These are phyloP conservation scores for Sebastes trivittatus DNA, from an alignment of 2,797 vertebrate genomes.

Conservation along the genomic window DNA sequence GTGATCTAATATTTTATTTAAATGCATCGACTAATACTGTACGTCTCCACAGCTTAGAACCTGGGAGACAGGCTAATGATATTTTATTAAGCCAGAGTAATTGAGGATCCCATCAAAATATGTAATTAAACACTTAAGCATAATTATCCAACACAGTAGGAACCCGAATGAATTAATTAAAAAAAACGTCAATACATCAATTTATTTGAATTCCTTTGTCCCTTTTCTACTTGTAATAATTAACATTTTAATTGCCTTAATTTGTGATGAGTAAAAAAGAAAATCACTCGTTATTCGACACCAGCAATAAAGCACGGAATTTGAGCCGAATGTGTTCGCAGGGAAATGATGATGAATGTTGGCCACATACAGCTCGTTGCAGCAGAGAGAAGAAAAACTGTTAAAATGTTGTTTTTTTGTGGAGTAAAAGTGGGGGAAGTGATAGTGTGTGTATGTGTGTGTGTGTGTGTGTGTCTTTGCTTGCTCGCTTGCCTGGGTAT, in stretches of 20 bases:
- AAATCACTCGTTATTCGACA: conserved; percentile 72
- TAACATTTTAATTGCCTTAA: conserved; percentile 85
- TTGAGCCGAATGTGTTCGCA: conserved; percentile 38
- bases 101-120: conserved; percentile 96
- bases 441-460: conserved; percentile 3
- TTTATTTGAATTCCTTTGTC: conserved; percentile 90
- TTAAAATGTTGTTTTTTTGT: conserved; percentile 12
- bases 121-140: conserved; percentile 96
- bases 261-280: conserved; percentile 77
- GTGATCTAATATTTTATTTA: conserved; percentile 85
- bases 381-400: conserved; percentile 33
- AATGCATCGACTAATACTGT: conserved; percentile 80
- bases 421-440: conserved; percentile 26
- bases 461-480: conserved; percentile 27
- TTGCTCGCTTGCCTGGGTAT: conserved; percentile 57
- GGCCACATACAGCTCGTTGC: conserved; percentile 26
- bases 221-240: conserved; percentile 83
- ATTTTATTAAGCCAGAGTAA: conserved; percentile 93
- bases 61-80: conserved; percentile 89
- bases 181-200: conserved; percentile 90
- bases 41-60: conserved; percentile 87
- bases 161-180: conserved; percentile 93
- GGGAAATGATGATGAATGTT: conserved; percentile 59
- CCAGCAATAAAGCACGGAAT: conserved; percentile 61
- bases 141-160: conserved; percentile 92